Base-by-base conservation (phyloP, 2,113 vertebrate genomes). In the Nycticebus coucang region DNA sequence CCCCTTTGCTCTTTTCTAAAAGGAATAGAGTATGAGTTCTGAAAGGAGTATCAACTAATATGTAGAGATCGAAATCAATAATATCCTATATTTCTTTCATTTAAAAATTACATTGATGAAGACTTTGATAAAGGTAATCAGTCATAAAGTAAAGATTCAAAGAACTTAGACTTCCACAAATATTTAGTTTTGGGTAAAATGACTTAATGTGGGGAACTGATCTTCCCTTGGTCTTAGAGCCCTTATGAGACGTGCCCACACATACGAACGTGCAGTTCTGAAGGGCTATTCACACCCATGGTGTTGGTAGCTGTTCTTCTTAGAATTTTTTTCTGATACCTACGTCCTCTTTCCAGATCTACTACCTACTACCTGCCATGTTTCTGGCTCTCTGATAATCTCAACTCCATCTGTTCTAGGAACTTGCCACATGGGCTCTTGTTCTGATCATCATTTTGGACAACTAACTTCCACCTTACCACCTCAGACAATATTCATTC, bases 41-140 rank as follows among this genome's bases (percentile, higher is more conserved):
- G 53, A 86, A 93, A 37, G 37, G 10, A 64, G 1, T 89, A 78
- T 80, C 69, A 89, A 62, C 18, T 45, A 94, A 45, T 57, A 72
- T n/a, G 4, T 60, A 93, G 45, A 68, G 28, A 80, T 87, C 93
- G 92, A 96, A 69, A 83, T 93, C 24, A 93, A 30, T 68, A 57
- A 30, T 62, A 35, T 83, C 22, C 15, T 50, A 6, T 28, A 87
- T 22, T 68, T 90, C 19, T 90, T 95, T 94, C 1, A 64, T 60
- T 84, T 87, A 7, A 79, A 55, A 78, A 87, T 72, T 79, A 55
- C 86, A 91, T 82, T 92, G 91, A 79, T 83, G n/a, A 90, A 84
- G 45, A 72, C 59, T 41, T 86, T 86, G 12, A 66, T 82, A 60
- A 92, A 92, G 41, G 7, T 77, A 75, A 68, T 91, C 53, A 85